A percentile compares a stretch with the other conserved stretches of the same genome.
These are phyloP conservation scores for Brachionus asplanchnoidis DNA, from an alignment of 1,140 invertebrate genomes.

Conservation along the genomic window DNA sequence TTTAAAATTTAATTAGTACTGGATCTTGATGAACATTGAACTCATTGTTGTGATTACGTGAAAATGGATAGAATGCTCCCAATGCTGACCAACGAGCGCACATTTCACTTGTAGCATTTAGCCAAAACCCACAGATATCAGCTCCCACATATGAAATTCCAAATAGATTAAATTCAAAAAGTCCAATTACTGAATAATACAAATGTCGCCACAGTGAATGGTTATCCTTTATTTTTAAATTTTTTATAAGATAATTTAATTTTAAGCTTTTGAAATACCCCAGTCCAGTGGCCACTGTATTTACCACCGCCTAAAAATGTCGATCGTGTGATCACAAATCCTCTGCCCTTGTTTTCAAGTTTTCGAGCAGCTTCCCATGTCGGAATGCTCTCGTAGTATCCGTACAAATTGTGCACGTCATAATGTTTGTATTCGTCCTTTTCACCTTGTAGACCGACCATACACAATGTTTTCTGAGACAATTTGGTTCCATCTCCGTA, in stretches of 20 bases:
- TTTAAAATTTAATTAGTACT: background rate
- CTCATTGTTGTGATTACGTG: conserved; percentile 52
- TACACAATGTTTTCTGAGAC: conserved; percentile 51
- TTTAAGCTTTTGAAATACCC: conserved; percentile 60
- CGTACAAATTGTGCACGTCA: conserved; percentile 42
- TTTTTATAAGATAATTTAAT: background rate
- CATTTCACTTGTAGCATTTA: conserved; percentile 66
- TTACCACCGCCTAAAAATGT: conserved; percentile 73
- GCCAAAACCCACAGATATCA: conserved; percentile 82
- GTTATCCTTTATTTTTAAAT: conserved; percentile 47
- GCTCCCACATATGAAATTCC: conserved; percentile 69
- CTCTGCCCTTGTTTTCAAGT: conserved; percentile 58
- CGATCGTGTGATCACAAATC: conserved; percentile 76
- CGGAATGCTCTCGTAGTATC: conserved; percentile 52
- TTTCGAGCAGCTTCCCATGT: conserved; percentile 53
- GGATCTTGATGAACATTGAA: conserved; percentile 49
- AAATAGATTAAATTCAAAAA: conserved; percentile 36
- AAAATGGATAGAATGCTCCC: conserved; percentile 61
- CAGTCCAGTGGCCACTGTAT: conserved; percentile 85
- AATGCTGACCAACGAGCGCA: conserved; percentile 61
- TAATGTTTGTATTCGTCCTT: conserved; percentile 18
- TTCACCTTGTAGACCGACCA: conserved; percentile 45
- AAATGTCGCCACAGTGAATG: conserved; percentile 51
- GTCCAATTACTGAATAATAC: conserved; percentile 49
- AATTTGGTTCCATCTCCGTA: conserved; percentile 57